Evolutionary conservation across 2,113 vertebrate genomes (phyloP).

Genomic region (Sphyrna mokarran): DNA sequence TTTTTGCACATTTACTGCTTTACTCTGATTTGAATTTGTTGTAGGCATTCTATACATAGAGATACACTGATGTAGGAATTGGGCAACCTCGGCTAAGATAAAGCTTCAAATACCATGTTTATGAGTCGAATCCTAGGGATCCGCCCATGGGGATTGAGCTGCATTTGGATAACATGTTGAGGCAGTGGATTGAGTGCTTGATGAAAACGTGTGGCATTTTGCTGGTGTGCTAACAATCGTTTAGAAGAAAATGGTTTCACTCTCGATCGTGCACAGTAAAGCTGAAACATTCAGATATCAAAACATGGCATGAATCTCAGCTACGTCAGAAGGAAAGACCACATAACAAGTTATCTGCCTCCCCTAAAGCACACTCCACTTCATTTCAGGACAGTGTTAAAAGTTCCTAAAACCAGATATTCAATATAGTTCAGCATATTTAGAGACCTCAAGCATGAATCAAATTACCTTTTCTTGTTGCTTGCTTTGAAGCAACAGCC

Average conservation of each 20-base stretch:
- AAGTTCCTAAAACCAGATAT: neutral
- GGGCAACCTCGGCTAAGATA: too few relatives aligned
- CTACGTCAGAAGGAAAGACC: neutral
- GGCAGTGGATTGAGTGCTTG: neutral
- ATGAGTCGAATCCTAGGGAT: too few relatives aligned
- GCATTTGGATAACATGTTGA: neutral
- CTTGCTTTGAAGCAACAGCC: neutral
- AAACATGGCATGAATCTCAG: neutral
- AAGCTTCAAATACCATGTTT: too few relatives aligned
- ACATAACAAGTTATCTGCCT: neutral
- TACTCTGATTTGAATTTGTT: too few relatives aligned
- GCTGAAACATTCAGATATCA: neutral
- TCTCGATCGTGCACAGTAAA: neutral
- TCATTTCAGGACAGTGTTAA: neutral
- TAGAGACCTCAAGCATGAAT: neutral
- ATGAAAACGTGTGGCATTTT: neutral
- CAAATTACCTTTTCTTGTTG: neutral
- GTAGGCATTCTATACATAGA: too few relatives aligned
- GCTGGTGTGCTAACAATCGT: neutral
- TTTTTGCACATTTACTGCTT: too few relatives aligned
- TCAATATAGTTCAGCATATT: neutral
- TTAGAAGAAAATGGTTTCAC: neutral
- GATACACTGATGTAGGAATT: too few relatives aligned
- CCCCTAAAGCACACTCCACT: neutral
- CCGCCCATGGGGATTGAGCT: neutral